Evolutionary conservation across 2,113 vertebrate species (phyloP).

Genomic region (Macrotus californicus): DNA sequence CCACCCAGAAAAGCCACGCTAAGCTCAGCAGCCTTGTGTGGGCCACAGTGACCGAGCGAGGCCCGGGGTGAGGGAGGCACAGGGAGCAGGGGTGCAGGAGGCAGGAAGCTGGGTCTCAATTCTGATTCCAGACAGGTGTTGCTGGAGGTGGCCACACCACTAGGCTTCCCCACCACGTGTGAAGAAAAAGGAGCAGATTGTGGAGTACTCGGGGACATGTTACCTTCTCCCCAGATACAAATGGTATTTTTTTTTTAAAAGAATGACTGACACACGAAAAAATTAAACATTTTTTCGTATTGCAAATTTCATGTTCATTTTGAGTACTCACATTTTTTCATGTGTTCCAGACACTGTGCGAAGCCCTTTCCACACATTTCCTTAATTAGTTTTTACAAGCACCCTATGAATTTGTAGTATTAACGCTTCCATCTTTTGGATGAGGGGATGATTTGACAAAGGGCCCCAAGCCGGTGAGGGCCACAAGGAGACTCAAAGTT

Average conservation of each 20-base stretch:
- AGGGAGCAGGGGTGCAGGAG: background rate
- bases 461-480: background rate
- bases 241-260: background rate
- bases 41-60: background rate
- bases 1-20: conserved; percentile 27
- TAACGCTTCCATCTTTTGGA: background rate
- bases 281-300: background rate
- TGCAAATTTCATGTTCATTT: background rate
- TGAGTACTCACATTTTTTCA: background rate
- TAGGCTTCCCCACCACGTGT: background rate
- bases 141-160: background rate
- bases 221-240: background rate
- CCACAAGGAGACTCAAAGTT: background rate
- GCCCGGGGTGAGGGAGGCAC: background rate
- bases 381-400: background rate
- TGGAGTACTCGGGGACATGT: background rate
- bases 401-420: background rate
- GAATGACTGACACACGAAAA: background rate
- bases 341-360: background rate
- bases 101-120: background rate
- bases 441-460: background rate
- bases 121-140: background rate
- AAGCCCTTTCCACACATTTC: background rate
- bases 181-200: background rate
- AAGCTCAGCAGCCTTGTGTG: conserved; percentile 74